Evolutionary conservation across 2,113 vertebrate species (phyloP), one percentile per base, ranked within the genome.

Genomic region (Phaethornis superciliosus): DNA sequence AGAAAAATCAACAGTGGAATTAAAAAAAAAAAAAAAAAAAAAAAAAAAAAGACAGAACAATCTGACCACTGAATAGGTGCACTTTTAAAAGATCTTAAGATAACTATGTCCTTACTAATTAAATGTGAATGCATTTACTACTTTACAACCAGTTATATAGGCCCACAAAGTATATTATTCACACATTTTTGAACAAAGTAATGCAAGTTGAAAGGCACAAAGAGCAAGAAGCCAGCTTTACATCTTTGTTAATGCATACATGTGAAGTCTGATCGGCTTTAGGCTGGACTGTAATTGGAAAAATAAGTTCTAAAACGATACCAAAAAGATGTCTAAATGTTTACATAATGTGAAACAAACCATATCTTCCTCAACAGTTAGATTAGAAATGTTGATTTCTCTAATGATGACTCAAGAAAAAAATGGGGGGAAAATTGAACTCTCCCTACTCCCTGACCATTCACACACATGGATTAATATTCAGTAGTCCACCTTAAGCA

Each of bases 1-100:
- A 89, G 59, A 94, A 96, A 92, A 94, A 95, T 46, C 88, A 60
- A 83, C 59, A 81, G 70, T 20, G 32, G 35, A 95, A 93, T 90
- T 86, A 46, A 46, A 49, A 40, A 58, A 91, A 62, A 63, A 64
- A 81, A 92, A 20, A 49, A 49, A 15, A 16, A 46, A 20, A 18
- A 24, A 51, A 24, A 49, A 49, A 51, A 51, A 51, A 77, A 30
- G 32, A 71, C 33, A 64, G 84, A 85, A 94, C 81, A 77, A 32
- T 26, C 55, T 51, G 52, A 94, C 58, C 56, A 88, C 35, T 64
- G 49, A 85, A 69, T 80, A 79, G 90, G 65, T 64, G 63, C 28
- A 55, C 44, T 94, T 82, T 88, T 71, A 89, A 89, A 69, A 93
- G 75, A 59, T 56, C 62, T 81, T 88, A 90, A 95, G 90, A 85